These are phyloP conservation scores for Callospermophilus lateralis DNA, from an alignment of 2,113 vertebrate species.

Conservation along the genomic window DNA sequence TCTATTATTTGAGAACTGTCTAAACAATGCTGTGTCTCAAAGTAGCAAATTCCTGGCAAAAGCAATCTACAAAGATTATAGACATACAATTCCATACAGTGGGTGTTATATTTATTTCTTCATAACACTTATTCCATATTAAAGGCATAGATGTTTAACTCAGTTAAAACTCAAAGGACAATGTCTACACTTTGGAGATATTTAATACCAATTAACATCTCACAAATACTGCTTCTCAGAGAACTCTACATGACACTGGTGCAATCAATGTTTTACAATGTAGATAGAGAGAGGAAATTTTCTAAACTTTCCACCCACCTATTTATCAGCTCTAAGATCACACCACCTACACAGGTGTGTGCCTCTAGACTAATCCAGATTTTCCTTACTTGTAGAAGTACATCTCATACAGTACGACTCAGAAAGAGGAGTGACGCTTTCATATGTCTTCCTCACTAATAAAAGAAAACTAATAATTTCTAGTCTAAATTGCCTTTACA, in stretches of 20 bases:
- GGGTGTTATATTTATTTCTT: neutral
- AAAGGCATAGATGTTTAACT: neutral
- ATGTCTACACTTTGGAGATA: neutral
- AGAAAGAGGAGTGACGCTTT: neutral
- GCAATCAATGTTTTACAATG: neutral
- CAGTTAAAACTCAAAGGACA: conserved; percentile 9
- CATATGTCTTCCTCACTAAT: neutral
- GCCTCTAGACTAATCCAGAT: neutral
- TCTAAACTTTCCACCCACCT: neutral
- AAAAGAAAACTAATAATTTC: conserved; percentile 33
- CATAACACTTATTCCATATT: neutral
- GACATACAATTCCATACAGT: neutral
- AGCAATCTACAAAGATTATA: neutral
- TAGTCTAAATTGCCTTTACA: conserved; percentile 12
- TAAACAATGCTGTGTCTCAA: neutral
- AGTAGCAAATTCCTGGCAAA: neutral
- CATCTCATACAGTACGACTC: neutral
- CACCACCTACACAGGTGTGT: neutral
- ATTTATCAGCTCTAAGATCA: neutral
- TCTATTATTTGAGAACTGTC: neutral
- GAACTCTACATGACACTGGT: neutral
- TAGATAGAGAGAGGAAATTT: neutral
- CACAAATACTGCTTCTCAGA: conserved; percentile 14
- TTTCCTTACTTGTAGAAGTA: neutral
- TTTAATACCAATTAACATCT: neutral